Conservation (phyloP, 1,140 invertebrate species). For the Bombus sylvicola region DNA sequence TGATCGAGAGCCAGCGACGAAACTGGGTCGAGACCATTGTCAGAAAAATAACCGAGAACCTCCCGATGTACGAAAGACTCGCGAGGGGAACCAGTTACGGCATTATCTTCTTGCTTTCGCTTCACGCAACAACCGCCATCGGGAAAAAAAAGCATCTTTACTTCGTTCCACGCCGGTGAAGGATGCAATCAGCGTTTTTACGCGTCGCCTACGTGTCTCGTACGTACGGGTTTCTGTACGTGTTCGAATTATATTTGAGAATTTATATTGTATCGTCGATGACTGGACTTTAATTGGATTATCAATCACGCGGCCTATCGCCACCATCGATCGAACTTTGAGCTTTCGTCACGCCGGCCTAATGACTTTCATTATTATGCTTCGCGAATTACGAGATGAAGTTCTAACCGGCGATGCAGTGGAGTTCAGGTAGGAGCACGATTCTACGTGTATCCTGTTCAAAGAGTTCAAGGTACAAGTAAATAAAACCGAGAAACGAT, state of each 20-base stretch:
- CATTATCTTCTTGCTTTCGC: constrained; percentile 37
- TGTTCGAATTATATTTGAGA: neutral
- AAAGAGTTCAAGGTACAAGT: too few relatives aligned
- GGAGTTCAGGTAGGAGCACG: neutral
- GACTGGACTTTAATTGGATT: neutral
- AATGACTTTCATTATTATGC: neutral
- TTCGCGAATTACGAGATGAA: neutral
- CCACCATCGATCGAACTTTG: neutral
- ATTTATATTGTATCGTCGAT: neutral
- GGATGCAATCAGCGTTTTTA: constrained; percentile 36
- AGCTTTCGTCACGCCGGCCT: neutral
- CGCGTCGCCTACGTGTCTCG: constrained; percentile 5
- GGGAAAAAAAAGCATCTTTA: neutral
- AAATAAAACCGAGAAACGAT: too few relatives aligned
- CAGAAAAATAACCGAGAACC: constrained; percentile 24
- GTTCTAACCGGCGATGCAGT: neutral
- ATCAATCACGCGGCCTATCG: neutral
- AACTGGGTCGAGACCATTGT: constrained; percentile 25
- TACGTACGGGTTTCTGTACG: neutral
- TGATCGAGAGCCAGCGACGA: neutral
- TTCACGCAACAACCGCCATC: neutral
- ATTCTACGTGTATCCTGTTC: neutral
- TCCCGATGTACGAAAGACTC: neutral
- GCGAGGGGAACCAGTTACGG: constrained; percentile 6
- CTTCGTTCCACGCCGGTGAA: constrained; percentile 20